Percentiles rank a stretch among this genome's conserved stretches.
Conservation (phyloP, 2,797 vertebrate species). For the Tragopan temminckii region DNA sequence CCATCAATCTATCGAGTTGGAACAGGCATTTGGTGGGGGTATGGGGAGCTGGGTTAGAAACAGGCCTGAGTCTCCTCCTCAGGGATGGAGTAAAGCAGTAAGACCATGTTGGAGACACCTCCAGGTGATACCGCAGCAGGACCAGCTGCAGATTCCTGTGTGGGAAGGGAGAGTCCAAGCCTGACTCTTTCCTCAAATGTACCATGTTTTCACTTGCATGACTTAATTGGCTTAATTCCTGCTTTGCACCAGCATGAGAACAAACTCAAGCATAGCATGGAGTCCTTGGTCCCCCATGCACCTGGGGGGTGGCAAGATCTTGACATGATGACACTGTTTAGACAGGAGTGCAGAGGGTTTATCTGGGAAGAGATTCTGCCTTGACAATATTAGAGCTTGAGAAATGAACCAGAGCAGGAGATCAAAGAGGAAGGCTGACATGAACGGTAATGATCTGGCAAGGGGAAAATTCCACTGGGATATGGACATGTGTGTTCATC, state of each 20-base stretch:
- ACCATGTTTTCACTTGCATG: slow-evolving; percentile 34
- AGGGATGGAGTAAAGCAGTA: background rate
- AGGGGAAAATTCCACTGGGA: slow-evolving; percentile 25
- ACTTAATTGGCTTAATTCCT: slow-evolving; percentile 3
- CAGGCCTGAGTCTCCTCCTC: slow-evolving; percentile 19
- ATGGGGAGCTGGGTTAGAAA: background rate
- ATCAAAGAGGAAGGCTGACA: slow-evolving; percentile 46
- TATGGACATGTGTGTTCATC: slow-evolving; percentile 61
- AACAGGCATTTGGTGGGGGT: slow-evolving; percentile 29
- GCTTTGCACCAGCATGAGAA: background rate
- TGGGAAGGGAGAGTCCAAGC: slow-evolving; percentile 43
- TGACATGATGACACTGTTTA: background rate
- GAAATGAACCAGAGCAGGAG: slow-evolving; percentile 24
- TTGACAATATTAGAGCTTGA: background rate
- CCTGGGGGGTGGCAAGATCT: background rate
- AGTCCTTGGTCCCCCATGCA: background rate
- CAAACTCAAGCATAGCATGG: rapidly evolving
- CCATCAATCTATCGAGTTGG: slow-evolving; percentile 70
- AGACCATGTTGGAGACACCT: slow-evolving; percentile 26
- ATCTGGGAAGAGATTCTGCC: background rate
- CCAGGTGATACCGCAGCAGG: slow-evolving; percentile 9
- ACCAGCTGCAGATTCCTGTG: slow-evolving; percentile 56
- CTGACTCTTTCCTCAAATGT: background rate
- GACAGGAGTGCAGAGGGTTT: background rate
- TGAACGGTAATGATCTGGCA: background rate